Percentiles rank a stretch among this genome's conserved stretches.
Conservation (phyloP, 2,113 vertebrate species). For the Sphaerodactylus townsendi region DNA sequence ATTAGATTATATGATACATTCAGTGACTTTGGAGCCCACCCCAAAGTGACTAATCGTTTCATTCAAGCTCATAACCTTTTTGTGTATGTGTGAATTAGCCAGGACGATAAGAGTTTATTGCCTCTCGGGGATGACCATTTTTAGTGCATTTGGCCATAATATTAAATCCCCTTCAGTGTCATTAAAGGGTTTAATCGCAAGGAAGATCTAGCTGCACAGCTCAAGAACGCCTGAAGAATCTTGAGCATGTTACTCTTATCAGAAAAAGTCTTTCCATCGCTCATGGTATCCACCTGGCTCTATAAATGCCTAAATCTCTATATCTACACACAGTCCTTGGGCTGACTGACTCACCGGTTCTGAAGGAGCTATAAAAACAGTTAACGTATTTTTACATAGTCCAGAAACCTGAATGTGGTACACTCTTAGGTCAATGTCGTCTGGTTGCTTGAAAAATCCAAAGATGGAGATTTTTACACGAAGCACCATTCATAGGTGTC, state of each 20-base stretch:
- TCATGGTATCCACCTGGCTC: no score
- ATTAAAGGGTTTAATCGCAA: neutral
- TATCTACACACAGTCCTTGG: no score
- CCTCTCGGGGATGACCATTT: neutral
- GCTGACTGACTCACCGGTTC: neutral
- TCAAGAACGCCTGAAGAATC: constrained; percentile 10
- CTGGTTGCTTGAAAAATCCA: neutral
- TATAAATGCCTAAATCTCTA: no score
- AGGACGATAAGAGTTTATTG: constrained; percentile 7
- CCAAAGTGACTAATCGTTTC: constrained; percentile 8
- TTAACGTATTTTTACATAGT: neutral
- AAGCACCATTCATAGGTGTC: no score
- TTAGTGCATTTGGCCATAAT: neutral
- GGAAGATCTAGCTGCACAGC: neutral
- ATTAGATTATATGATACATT: neutral
- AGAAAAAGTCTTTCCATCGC: no score
- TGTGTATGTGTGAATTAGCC: constrained; percentile 13
- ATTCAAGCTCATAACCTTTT: constrained; percentile 11
- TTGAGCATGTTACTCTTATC: neutral
- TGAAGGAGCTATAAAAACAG: neutral
- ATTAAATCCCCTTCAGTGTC: constrained; percentile 5
- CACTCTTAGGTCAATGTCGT: neutral
- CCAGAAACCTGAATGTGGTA: neutral
- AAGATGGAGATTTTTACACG: neutral
- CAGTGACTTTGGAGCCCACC: neutral